Evolutionary conservation across 2,113 vertebrate genomes (phyloP).

Genomic region (Phrynosoma blainvillii): DNA sequence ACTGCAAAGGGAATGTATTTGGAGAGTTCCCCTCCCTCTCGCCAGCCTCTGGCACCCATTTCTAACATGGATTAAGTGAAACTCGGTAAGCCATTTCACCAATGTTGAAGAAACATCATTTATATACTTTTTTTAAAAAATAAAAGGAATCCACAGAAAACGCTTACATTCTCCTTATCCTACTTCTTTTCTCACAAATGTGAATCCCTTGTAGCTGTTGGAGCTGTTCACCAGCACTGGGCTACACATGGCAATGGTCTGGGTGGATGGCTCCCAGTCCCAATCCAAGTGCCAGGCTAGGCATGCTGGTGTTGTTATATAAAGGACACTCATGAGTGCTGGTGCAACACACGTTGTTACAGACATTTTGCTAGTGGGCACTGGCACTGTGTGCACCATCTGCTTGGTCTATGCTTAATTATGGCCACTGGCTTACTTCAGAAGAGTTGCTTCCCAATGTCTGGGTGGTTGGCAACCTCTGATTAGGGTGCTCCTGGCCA

Average conservation of each 20-base stretch:
- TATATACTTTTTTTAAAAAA: not conserved
- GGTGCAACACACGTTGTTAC: not conserved
- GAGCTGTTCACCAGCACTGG: not conserved
- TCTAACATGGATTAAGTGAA: not conserved
- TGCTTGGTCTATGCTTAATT: not conserved
- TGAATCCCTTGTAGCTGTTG: not conserved
- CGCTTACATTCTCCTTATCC: not conserved
- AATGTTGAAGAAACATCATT: not conserved
- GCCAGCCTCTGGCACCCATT: not conserved
- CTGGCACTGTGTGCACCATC: not conserved
- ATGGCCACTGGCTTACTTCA: not conserved
- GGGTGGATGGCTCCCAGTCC: not conserved
- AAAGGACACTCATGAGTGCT: not conserved
- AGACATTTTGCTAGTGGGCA: not conserved
- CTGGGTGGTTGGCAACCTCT: not conserved
- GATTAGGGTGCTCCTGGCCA: not conserved
- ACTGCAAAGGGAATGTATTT: not conserved
- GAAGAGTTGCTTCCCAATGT: not conserved
- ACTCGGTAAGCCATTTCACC: not conserved
- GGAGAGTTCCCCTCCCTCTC: not conserved
- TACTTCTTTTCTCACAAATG: not conserved
- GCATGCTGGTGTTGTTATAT: not conserved
- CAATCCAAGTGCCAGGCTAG: not conserved
- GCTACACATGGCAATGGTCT: not conserved
- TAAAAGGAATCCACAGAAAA: not conserved